These are phyloP conservation scores for Chelonoidis abingdonii DNA, from an alignment of 2,113 vertebrate genomes.

Conservation along the genomic window DNA sequence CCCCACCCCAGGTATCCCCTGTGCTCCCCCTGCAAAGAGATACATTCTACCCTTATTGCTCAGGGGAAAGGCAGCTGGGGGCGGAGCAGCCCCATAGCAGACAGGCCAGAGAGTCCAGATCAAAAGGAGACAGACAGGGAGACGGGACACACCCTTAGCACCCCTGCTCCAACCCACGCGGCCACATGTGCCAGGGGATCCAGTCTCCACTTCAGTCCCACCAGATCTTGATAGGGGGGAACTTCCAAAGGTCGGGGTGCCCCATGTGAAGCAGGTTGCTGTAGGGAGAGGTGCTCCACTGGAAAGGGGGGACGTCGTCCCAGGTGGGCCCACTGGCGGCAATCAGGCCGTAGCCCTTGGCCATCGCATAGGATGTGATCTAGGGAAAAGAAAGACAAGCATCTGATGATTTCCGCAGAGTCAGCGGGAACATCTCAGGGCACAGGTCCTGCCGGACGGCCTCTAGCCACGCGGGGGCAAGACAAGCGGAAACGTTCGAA, in stretches of 20 bases:
- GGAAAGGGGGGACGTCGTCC: conserved; percentile 91
- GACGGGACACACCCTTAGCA: rapidly evolving
- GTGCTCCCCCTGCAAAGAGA: background rate
- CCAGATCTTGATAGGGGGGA: conserved; percentile 82
- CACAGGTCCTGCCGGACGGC: no score
- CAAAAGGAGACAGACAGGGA: rapidly evolving
- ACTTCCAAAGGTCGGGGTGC: conserved; percentile 93
- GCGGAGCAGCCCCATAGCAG: no score
- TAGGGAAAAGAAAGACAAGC: conserved; percentile 36
- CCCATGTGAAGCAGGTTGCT: conserved; percentile 87
- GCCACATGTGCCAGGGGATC: rapidly evolving
- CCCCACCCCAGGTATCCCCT: background rate
- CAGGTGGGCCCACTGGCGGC: conserved; percentile 90
- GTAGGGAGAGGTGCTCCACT: conserved; percentile 93
- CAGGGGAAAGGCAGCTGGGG: no score
- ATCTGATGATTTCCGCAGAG: background rate
- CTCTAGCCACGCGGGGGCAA: rapidly evolving
- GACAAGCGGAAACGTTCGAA: background rate
- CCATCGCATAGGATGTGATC: conserved; percentile 88
- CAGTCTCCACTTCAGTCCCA: conserved; percentile 80
- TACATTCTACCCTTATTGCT: background rate
- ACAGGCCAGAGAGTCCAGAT: background rate
- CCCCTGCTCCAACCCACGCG: background rate
- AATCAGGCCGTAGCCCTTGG: conserved; percentile 79
- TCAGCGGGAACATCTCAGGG: background rate